Percentiles rank a stretch among this genome's conserved stretches.
phyloP scores from a whole-genome alignment of 2,888 invertebrate species.

The Harmothoe impar region DNA sequence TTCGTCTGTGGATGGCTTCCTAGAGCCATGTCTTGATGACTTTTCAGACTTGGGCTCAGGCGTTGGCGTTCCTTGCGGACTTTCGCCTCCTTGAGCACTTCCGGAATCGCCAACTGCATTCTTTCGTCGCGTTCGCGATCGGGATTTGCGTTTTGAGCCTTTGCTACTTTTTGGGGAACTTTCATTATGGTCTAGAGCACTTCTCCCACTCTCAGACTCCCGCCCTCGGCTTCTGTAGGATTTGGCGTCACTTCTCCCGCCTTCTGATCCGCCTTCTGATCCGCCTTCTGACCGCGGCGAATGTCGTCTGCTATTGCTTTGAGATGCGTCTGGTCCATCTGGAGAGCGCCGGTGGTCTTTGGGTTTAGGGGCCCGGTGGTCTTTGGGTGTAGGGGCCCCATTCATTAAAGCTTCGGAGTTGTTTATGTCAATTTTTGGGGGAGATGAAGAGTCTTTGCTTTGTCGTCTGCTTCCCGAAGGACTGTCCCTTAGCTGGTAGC shows the following conservation, averaged over 20 bases:
- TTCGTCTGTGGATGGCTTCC: not conserved
- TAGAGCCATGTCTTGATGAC: not conserved
- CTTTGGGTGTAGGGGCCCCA: not conserved
- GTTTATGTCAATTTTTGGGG: not conserved
- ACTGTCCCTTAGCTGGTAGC: slow-evolving; percentile 25
- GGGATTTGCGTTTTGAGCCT: not conserved
- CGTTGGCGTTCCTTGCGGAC: not conserved
- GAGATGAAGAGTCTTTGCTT: not conserved
- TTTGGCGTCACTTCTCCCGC: not conserved
- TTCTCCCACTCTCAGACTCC: not conserved
- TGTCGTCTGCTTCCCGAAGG: not conserved
- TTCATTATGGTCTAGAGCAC: not conserved
- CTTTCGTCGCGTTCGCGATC: not conserved
- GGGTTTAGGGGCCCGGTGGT: not conserved
- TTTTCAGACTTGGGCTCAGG: not conserved
- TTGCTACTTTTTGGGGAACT: not conserved
- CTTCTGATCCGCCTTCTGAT: not conserved
- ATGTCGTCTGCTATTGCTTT: slow-evolving; percentile 35
- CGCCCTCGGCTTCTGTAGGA: not conserved
- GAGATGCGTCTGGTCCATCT: not conserved
- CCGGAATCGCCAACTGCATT: not conserved
- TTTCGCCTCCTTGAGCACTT: not conserved
- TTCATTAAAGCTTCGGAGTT: not conserved
- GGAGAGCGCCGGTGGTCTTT: not conserved
- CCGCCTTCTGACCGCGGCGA: not conserved